Conservation (phyloP, 1,140 invertebrate species). For the Carcinoscorpius rotundicauda region DNA sequence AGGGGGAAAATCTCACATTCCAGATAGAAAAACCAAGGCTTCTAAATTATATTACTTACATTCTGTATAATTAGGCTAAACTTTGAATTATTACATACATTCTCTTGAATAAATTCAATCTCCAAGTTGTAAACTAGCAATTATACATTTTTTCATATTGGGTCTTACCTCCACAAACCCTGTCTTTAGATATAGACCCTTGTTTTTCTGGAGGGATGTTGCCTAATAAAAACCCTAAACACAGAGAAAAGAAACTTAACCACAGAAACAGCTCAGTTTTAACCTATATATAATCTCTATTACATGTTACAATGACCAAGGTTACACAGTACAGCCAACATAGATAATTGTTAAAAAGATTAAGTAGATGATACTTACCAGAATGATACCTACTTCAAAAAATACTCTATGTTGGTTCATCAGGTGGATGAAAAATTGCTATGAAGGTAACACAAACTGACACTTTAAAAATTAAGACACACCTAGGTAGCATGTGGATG, state of each 20-base stretch:
- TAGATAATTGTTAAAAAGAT: neutral
- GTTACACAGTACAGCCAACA: neutral
- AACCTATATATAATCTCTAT: neutral
- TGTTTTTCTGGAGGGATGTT: constrained; percentile 33
- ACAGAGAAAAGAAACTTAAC: constrained; percentile 8
- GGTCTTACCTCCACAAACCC: constrained; percentile 34
- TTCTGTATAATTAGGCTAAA: too few species aligned
- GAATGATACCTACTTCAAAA: neutral
- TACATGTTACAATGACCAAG: neutral
- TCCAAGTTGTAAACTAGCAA: neutral
- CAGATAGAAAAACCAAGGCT: too few species aligned
- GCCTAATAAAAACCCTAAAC: constrained; percentile 35
- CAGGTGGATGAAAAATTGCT: too few species aligned
- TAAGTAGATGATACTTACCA: neutral
- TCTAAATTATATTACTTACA: too few species aligned
- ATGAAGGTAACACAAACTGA: too few species aligned
- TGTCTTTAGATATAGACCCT: constrained; percentile 32
- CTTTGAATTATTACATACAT: too few species aligned
- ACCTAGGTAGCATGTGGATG: too few species aligned
- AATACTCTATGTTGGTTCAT: too few species aligned
- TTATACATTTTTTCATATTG: too few species aligned
- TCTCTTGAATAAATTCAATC: constrained; percentile 1
- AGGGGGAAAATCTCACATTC: too few species aligned
- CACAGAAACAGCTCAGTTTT: neutral
- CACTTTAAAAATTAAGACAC: too few species aligned